phyloP scores from a whole-genome alignment of 2,888 invertebrate genomes.

The Lobophora halterata region DNA sequence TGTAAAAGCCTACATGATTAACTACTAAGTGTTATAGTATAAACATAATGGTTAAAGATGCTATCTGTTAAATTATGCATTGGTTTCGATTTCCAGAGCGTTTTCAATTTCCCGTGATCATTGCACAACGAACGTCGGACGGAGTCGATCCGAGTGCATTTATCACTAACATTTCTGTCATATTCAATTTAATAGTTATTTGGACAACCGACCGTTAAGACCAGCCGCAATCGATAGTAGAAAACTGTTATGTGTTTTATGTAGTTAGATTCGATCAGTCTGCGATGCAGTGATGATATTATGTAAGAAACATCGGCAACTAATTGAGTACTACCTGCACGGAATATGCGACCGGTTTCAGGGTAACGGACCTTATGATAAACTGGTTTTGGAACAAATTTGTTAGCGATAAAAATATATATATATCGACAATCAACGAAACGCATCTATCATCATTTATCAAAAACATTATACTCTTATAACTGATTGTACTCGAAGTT shows the following conservation, averaged over 20 bases:
- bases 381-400: conserved; percentile 66
- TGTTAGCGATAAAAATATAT: conserved; percentile 46
- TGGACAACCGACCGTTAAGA: conserved; percentile 55
- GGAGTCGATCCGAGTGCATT: conserved; percentile 48
- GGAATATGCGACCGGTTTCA: conserved; percentile 53
- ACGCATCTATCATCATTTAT: conserved; percentile 37
- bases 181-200: conserved; percentile 54
- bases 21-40: conserved; percentile 3
- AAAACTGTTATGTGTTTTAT: conserved; percentile 24
- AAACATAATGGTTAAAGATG: conserved; percentile 21
- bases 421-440: conserved; percentile 39
- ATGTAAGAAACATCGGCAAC: conserved; percentile 56
- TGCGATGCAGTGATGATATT: conserved; percentile 55
- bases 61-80: conserved; percentile 40
- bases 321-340: conserved; percentile 58
- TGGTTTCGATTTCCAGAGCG: conserved; percentile 36
- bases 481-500: conserved; percentile 5
- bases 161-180: conserved; percentile 54
- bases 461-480: conserved; percentile 32
- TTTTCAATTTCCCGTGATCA: conserved; percentile 43
- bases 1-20: too few species aligned
- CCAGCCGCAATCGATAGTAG: conserved; percentile 34
- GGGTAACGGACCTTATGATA: conserved; percentile 59
- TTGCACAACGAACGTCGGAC: conserved; percentile 46
- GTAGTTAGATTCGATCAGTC: conserved; percentile 27